Conservation (phyloP, 35 echinoderm and acorn worm genomes). For the Ophiothrix spiculata region DNA sequence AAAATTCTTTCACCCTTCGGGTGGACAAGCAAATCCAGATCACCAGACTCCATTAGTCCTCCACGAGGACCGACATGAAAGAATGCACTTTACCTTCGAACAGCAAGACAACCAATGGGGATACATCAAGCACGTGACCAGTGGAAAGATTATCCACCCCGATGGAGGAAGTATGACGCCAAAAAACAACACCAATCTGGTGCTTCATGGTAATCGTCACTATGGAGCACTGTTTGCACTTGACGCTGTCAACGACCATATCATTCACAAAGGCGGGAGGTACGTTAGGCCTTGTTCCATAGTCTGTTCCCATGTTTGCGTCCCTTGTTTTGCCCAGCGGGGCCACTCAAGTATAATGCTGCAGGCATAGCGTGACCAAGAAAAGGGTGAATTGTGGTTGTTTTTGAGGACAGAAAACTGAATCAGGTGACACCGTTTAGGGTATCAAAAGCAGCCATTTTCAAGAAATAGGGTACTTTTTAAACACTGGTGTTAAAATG, state of each 20-base stretch:
- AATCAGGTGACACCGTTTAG: no score
- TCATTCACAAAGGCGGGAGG: slow-evolving; percentile 25
- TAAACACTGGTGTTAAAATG: no score
- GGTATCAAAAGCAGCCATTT: no score
- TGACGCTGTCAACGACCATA: slow-evolving; percentile 4
- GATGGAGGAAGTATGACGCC: slow-evolving; percentile 4
- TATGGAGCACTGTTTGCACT: neutral
- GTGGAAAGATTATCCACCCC: slow-evolving; percentile 22
- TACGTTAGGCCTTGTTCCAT: no score
- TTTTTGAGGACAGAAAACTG: no score
- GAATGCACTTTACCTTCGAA: neutral
- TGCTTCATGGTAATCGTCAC: slow-evolving; percentile 7
- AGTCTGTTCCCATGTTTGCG: no score
- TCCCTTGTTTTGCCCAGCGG: no score
- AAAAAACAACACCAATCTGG: neutral
- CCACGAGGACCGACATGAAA: neutral
- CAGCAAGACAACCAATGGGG: neutral
- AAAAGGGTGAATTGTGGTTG: no score
- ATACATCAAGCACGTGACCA: slow-evolving; percentile 21
- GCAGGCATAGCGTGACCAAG: no score
- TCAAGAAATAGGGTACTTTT: no score
- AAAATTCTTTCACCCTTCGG: neutral
- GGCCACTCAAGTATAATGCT: no score
- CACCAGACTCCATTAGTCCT: neutral
- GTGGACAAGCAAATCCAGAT: neutral